Conservation (phyloP, 2,113 vertebrate genomes). For the Geothlypis trichas region DNA sequence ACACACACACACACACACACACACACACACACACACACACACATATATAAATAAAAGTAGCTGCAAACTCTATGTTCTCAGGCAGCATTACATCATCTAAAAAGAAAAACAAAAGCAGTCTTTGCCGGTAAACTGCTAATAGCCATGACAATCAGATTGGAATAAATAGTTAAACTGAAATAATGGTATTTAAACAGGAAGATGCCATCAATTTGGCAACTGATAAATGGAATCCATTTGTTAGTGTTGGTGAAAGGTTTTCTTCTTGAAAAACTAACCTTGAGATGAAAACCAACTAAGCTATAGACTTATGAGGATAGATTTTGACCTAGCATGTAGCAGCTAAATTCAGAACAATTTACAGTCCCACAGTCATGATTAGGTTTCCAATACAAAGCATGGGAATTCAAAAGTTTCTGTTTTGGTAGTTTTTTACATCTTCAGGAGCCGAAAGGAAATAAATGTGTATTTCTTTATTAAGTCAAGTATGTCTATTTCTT, state of each 20-base stretch:
- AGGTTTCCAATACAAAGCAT: neutral
- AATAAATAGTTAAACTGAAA: slow-evolving; percentile 20
- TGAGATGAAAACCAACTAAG: neutral
- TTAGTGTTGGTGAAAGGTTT: neutral
- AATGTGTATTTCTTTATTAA: neutral
- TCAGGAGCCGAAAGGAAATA: neutral
- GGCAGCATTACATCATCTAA: neutral
- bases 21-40: neutral
- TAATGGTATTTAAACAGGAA: neutral
- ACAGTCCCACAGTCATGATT: neutral
- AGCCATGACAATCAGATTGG: neutral
- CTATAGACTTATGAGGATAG: neutral
- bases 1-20: too few species aligned
- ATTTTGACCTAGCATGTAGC: neutral
- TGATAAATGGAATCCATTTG: neutral
- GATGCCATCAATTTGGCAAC: neutral
- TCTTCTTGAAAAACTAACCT: neutral
- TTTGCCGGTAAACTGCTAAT: neutral
- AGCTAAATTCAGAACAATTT: neutral
- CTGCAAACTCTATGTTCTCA: neutral
- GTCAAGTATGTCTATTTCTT: neutral
- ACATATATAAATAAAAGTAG: fast-evolving
- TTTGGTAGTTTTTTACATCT: neutral
- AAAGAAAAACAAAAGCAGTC: neutral
- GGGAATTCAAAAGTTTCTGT: neutral